Percentiles rank a stretch among this genome's conserved stretches.
Evolutionary conservation across 1,140 invertebrate genomes (phyloP).

Genomic region (Scaptomyza pallida): DNA sequence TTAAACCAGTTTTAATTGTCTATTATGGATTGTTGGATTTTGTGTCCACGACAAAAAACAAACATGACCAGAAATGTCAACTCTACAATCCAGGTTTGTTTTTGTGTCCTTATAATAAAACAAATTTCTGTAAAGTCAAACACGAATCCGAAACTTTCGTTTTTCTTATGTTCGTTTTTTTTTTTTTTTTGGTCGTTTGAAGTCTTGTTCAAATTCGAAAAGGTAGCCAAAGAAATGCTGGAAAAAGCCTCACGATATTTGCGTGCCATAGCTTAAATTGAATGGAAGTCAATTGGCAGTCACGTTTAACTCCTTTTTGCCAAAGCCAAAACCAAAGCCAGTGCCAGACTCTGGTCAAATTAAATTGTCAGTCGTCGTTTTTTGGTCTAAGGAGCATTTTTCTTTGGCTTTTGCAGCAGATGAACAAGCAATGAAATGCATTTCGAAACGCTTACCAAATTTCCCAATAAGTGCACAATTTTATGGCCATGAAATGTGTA

Average conservation of each 20-base stretch:
- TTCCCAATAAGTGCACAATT: slow-evolving; percentile 35
- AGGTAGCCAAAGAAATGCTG: slow-evolving; percentile 32
- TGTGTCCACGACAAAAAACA: slow-evolving; percentile 5
- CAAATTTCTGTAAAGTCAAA: slow-evolving; percentile 52
- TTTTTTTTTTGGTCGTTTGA: slow-evolving; percentile 3
- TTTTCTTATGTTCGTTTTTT: slow-evolving; percentile 20
- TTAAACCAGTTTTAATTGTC: slow-evolving; percentile 46
- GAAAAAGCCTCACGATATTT: slow-evolving; percentile 70
- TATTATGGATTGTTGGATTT: background rate
- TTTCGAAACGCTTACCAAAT: slow-evolving; percentile 45
- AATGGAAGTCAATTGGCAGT: slow-evolving; percentile 81
- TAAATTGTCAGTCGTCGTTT: slow-evolving; percentile 68
- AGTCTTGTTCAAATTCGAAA: slow-evolving; percentile 13
- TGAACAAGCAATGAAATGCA: slow-evolving; percentile 66
- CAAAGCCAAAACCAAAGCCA: too few species aligned
- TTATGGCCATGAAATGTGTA: slow-evolving; percentile 74
- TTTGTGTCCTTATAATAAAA: slow-evolving; percentile 48
- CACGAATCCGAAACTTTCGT: slow-evolving; percentile 70
- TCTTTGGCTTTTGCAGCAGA: slow-evolving; percentile 38
- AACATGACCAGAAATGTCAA: slow-evolving; percentile 66
- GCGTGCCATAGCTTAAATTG: slow-evolving; percentile 74
- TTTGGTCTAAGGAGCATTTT: slow-evolving; percentile 42
- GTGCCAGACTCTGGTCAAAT: slow-evolving; percentile 58
- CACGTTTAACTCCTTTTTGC: slow-evolving; percentile 62
- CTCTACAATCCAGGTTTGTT: slow-evolving; percentile 39